Evolutionary conservation across 2,888 invertebrate species (phyloP).

Genomic region (Thereva unica): DNA sequence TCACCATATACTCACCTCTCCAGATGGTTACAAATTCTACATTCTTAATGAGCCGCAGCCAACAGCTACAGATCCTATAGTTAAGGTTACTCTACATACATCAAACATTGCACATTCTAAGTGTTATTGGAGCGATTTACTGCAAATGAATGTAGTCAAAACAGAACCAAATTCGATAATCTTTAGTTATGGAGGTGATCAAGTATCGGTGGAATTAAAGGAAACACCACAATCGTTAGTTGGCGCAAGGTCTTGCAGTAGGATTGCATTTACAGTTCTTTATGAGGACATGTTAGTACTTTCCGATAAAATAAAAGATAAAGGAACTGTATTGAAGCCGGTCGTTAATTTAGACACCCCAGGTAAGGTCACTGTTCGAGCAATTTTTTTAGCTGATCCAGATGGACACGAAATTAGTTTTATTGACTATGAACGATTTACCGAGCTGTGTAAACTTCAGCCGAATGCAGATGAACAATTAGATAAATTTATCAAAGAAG

Average conservation of each 20-base stretch:
- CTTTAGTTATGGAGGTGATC: constrained; percentile 72
- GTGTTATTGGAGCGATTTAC: constrained; percentile 83
- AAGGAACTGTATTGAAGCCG: constrained; percentile 81
- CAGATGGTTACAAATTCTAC: constrained; percentile 89
- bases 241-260: constrained; percentile 88
- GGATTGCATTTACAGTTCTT: constrained; percentile 93
- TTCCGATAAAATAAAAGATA: constrained; percentile 71
- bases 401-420: constrained; percentile 98
- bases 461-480: constrained; percentile 79
- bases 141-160: constrained; percentile 73
- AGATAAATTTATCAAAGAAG: constrained; percentile 68
- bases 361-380: constrained; percentile 94
- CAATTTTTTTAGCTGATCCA: constrained; percentile 95
- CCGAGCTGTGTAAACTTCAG: constrained; percentile 84
- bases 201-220: constrained; percentile 77
- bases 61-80: constrained; percentile 72
- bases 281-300: constrained; percentile 74
- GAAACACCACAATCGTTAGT: constrained; percentile 63
- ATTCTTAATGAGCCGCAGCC: constrained; percentile 75
- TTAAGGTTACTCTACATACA: constrained; percentile 77
- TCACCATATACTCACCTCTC: constrained; percentile 72
- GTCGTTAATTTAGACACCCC: constrained; percentile 91
- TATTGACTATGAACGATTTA: constrained; percentile 94
- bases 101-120: constrained; percentile 76
- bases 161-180: constrained; percentile 65